Evolutionary conservation across 2,113 vertebrate species (phyloP).

Genomic region (Meriones unguiculatus): DNA sequence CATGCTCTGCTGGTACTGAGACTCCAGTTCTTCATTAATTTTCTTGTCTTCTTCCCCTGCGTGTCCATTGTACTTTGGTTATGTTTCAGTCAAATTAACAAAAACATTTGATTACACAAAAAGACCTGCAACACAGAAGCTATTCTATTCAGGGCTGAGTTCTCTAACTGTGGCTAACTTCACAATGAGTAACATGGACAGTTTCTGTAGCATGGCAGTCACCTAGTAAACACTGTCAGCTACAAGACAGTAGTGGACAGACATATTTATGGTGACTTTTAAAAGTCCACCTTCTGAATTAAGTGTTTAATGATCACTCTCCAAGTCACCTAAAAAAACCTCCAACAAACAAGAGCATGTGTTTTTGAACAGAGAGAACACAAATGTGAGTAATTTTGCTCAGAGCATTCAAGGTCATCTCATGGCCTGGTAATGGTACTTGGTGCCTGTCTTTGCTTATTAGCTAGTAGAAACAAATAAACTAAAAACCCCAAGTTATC

Average conservation of each 20-base stretch:
- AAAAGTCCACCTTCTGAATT: neutral
- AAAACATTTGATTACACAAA: constrained; percentile 86
- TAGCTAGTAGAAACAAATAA: constrained; percentile 19
- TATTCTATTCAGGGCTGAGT: constrained; percentile 73
- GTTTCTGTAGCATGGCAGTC: neutral
- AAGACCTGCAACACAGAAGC: constrained; percentile 63
- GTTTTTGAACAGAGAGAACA: constrained; percentile 17
- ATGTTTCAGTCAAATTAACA: constrained; percentile 88
- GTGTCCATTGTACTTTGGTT: constrained; percentile 88
- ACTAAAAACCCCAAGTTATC: neutral
- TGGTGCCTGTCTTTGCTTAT: neutral
- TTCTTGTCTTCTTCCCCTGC: constrained; percentile 95
- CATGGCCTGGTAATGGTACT: neutral
- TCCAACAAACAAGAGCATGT: constrained; percentile 38
- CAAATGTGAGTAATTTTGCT: constrained; percentile 15
- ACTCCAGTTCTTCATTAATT: constrained; percentile 95
- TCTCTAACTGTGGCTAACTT: constrained; percentile 67
- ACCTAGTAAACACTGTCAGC: neutral
- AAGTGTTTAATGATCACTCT: neutral
- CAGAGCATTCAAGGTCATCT: neutral
- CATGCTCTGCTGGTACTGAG: constrained; percentile 96
- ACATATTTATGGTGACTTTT: constrained; percentile 46
- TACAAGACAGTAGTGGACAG: neutral
- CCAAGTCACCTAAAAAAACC: neutral
- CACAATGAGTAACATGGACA: constrained; percentile 33